A percentile compares a stretch with the other conserved stretches of the same genome.
Conservation (phyloP, 2,888 invertebrate species). For the Drosophila tanythrix region DNA sequence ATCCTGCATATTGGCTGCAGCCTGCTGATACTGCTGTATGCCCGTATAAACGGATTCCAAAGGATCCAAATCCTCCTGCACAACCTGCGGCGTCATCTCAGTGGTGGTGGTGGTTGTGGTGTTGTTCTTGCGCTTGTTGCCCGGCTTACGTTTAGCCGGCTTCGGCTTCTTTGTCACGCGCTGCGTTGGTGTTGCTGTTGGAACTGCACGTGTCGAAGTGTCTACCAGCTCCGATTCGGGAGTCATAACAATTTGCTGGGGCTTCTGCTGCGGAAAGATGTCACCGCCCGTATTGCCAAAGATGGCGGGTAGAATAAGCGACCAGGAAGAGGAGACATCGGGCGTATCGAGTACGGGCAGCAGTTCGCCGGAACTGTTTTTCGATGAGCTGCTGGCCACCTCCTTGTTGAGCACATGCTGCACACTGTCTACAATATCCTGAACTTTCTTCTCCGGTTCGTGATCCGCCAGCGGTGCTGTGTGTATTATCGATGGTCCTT, state of each 20-base stretch:
- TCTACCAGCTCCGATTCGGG: slow-evolving; percentile 85
- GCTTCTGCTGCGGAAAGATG: slow-evolving; percentile 86
- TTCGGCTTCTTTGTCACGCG: slow-evolving; percentile 75
- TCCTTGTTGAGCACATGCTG: slow-evolving; percentile 93
- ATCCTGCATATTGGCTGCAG: slow-evolving; percentile 75
- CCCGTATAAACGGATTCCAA: slow-evolving; percentile 82
- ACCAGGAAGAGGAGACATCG: slow-evolving; percentile 92
- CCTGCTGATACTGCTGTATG: slow-evolving; percentile 81
- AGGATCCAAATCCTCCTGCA: slow-evolving; percentile 80
- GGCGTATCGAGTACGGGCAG: slow-evolving; percentile 88
- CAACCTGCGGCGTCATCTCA: slow-evolving; percentile 69
- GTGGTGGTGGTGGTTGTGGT: slow-evolving; percentile 62
- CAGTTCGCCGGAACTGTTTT: slow-evolving; percentile 84
- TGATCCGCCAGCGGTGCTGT: slow-evolving; percentile 84
- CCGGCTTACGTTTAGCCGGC: slow-evolving; percentile 80
- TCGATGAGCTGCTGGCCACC: slow-evolving; percentile 87
- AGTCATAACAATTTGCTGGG: slow-evolving; percentile 84
- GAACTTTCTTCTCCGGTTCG: slow-evolving; percentile 89
- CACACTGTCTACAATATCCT: slow-evolving; percentile 92
- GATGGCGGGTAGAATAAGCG: slow-evolving; percentile 92
- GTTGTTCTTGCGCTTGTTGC: slow-evolving; percentile 74
- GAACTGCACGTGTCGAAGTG: slow-evolving; percentile 66
- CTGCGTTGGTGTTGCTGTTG: slow-evolving; percentile 43
- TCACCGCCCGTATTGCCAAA: slow-evolving; percentile 90
- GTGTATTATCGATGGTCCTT: slow-evolving; percentile 85